Conservation (phyloP, 2,113 vertebrate genomes). For the Eptesicus fuscus region DNA sequence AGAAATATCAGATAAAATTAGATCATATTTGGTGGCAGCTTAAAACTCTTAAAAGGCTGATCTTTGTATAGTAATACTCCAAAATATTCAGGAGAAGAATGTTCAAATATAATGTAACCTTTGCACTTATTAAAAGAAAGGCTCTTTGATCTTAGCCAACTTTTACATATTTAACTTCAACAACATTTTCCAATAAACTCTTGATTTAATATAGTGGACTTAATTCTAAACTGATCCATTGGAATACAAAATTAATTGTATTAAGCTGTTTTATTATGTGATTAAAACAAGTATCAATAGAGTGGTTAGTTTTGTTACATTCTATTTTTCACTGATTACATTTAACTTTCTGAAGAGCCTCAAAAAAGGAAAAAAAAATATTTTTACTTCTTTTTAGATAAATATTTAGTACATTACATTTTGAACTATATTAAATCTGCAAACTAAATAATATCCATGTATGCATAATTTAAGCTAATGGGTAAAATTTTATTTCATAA, state of each 20-base stretch:
- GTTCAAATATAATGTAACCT: background rate
- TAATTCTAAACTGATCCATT: background rate
- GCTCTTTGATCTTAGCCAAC: background rate
- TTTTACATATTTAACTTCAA: background rate
- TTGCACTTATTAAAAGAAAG: background rate
- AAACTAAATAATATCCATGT: background rate
- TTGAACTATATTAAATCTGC: background rate
- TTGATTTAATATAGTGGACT: background rate
- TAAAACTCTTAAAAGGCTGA: conserved; percentile 53
- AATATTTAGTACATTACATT: background rate
- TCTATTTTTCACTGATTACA: background rate
- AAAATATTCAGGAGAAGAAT: conserved; percentile 12
- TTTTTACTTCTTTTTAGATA: background rate
- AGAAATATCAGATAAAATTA: conserved; percentile 74
- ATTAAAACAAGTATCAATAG: background rate
- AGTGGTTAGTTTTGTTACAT: background rate
- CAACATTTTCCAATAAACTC: conserved; percentile 18
- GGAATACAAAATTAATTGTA: background rate
- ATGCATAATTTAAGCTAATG: background rate
- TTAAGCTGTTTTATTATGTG: background rate
- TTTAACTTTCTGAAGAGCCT: background rate
- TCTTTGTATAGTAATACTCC: conserved; percentile 73
- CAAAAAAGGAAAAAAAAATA: background rate
- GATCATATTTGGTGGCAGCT: conserved; percentile 40
- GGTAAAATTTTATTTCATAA: background rate